These are phyloP conservation scores for Leucosticte australis DNA, from an alignment of 2,113 vertebrate genomes.

Conservation along the genomic window DNA sequence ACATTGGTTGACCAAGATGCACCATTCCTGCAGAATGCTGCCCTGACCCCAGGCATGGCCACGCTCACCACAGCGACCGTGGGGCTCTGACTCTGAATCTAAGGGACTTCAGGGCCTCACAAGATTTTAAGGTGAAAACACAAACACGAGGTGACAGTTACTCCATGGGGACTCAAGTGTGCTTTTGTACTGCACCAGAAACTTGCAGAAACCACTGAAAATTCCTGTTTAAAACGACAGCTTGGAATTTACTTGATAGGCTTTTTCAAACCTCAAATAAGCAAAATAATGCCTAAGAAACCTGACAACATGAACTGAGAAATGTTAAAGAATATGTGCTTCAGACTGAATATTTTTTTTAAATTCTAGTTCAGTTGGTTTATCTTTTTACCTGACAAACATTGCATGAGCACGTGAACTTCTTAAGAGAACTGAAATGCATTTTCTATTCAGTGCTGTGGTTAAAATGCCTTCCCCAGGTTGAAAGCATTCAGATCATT, in stretches of 20 bases:
- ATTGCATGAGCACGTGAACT: conserved; percentile 51
- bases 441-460: conserved; percentile 69
- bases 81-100: background rate
- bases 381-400: conserved; percentile 61
- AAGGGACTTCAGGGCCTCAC: background rate
- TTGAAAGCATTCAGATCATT: conserved; percentile 75
- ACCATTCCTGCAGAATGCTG: background rate
- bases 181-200: background rate
- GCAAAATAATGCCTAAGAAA: background rate
- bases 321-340: background rate
- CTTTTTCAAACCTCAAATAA: background rate
- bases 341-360: background rate
- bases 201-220: background rate
- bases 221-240: background rate
- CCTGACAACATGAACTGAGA: background rate
- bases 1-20: background rate
- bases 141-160: background rate
- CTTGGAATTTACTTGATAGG: rapidly evolving
- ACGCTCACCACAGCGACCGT: background rate
- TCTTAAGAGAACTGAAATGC: conserved; percentile 69
- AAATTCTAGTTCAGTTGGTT: conserved; percentile 29
- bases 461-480: conserved; percentile 72
- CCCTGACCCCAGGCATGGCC: background rate
- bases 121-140: background rate
- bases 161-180: background rate